phyloP scores from a whole-genome alignment of 2,113 vertebrate genomes.

The Hirundichthys speculiger region DNA sequence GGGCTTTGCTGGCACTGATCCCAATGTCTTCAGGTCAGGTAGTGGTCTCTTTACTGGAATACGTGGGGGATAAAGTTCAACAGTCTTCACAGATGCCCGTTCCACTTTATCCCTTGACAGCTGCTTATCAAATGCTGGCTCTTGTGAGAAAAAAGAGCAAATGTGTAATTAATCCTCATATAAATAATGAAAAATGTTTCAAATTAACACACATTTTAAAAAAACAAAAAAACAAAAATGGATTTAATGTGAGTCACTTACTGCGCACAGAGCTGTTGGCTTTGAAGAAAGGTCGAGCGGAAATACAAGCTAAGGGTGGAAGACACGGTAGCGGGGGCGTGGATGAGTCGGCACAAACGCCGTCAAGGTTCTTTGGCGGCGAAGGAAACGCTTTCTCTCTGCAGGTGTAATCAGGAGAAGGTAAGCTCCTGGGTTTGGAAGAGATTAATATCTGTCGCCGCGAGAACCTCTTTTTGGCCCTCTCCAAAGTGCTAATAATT shows the following conservation, averaged over 20 bases:
- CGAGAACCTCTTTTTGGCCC: slow-evolving; percentile 75
- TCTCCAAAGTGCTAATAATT: slow-evolving; percentile 74
- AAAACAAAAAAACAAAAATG: background rate
- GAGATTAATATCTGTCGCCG: slow-evolving; percentile 57
- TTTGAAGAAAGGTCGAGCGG: slow-evolving; percentile 73
- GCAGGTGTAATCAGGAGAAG: slow-evolving; percentile 24
- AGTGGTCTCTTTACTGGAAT: slow-evolving; percentile 75
- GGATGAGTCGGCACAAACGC: background rate
- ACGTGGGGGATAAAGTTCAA: background rate
- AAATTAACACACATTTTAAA: background rate
- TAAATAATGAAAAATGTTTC: background rate
- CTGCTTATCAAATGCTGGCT: slow-evolving; percentile 26
- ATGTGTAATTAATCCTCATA: background rate
- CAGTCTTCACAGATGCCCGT: slow-evolving; percentile 6
- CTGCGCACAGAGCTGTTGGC: slow-evolving; percentile 20
- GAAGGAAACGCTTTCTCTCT: slow-evolving; percentile 18
- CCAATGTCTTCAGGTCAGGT: slow-evolving; percentile 76
- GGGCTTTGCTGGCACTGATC: slow-evolving; percentile 83
- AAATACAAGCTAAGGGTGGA: slow-evolving; percentile 64
- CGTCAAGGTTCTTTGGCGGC: slow-evolving; percentile 21
- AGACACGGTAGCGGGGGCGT: slow-evolving; percentile 19
- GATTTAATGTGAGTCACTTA: slow-evolving; percentile 21
- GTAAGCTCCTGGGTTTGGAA: slow-evolving; percentile 54
- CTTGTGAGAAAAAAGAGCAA: slow-evolving; percentile 18
- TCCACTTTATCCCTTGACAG: slow-evolving; percentile 13